These are phyloP conservation scores for Eupithecia subumbrata DNA, from an alignment of 2,888 invertebrate genomes.

Conservation along the genomic window DNA sequence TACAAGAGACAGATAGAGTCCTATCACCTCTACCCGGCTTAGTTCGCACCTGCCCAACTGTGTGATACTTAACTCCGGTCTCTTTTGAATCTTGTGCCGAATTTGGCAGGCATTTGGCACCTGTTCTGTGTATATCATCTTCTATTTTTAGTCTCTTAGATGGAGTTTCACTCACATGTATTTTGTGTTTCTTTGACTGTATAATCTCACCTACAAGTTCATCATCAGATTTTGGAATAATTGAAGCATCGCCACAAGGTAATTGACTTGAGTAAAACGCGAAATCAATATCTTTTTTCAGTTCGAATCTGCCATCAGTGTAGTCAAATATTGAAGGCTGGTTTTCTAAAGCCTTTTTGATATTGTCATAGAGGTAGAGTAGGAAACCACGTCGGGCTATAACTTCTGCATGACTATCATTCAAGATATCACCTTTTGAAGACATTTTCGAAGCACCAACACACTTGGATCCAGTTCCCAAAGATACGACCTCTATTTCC, in stretches of 20 bases:
- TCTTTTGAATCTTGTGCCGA: constrained; percentile 83
- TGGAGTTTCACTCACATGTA: constrained; percentile 49
- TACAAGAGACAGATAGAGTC: constrained; percentile 95
- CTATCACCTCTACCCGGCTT: constrained; percentile 96
- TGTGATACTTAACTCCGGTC: constrained; percentile 86
- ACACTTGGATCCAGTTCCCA: constrained; percentile 97
- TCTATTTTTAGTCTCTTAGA: constrained; percentile 54
- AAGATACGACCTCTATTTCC: constrained; percentile 86
- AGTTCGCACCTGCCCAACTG: constrained; percentile 88
- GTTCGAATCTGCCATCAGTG: constrained; percentile 64
- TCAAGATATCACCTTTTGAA: constrained; percentile 87
- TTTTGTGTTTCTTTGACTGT: constrained; percentile 53
- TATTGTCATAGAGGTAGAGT: constrained; percentile 88
- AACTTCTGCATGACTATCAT: constrained; percentile 97
- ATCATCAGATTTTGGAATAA: constrained; percentile 84
- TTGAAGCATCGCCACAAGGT: constrained; percentile 97
- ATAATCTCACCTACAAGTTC: constrained; percentile 65
- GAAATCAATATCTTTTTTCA: constrained; percentile 86
- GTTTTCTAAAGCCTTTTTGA: constrained; percentile 68
- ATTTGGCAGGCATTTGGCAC: constrained; percentile 91
- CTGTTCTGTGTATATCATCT: constrained; percentile 88
- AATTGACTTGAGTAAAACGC: constrained; percentile 94
- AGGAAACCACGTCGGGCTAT: constrained; percentile 92
- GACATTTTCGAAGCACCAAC: constrained; percentile 89
- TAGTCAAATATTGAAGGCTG: constrained; percentile 63